A percentile compares a stretch with the other conserved stretches of the same genome.
phyloP scores from a whole-genome alignment of 2,113 vertebrate genomes.

The Alexandromys fortis region DNA sequence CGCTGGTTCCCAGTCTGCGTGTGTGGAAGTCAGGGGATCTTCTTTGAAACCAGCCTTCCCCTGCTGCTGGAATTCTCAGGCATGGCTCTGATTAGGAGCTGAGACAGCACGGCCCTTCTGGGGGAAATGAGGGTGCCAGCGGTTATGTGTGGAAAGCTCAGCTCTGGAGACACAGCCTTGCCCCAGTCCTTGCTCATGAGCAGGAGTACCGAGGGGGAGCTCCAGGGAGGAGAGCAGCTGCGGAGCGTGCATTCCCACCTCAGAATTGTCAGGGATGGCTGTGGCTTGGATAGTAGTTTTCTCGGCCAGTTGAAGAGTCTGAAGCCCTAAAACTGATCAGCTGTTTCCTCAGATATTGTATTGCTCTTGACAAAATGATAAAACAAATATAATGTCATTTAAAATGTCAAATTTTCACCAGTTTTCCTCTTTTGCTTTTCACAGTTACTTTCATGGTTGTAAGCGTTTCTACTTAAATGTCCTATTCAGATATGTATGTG shows the following conservation, averaged over 20 bases:
- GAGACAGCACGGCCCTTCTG: constrained; percentile 52
- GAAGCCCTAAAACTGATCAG: neutral
- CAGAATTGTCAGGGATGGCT: neutral
- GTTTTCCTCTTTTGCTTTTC: neutral
- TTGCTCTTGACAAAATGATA: constrained; percentile 43
- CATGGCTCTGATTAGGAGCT: constrained; percentile 40
- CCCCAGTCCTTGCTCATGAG: neutral
- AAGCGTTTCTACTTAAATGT: constrained; percentile 25
- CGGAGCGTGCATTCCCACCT: neutral
- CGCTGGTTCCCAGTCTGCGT: constrained; percentile 13
- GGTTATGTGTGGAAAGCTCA: constrained; percentile 49
- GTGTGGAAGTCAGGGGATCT: constrained; percentile 59
- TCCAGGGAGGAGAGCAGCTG: neutral
- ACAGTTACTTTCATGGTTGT: constrained; percentile 10
- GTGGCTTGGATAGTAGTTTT: neutral
- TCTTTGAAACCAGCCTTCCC: constrained; percentile 53
- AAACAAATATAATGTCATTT: constrained; percentile 3
- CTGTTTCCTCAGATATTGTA: constrained; percentile 33
- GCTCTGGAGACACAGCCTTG: neutral
- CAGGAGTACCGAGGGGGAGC: neutral
- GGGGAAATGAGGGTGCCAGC: constrained; percentile 61
- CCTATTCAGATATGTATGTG: constrained; percentile 23
- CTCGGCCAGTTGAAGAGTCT: neutral
- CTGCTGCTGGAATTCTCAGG: constrained; percentile 54
- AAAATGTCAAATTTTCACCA: neutral